Evolutionary conservation across 2,888 invertebrate species (phyloP).

Genomic region (Harpagoxenus sublaevis): DNA sequence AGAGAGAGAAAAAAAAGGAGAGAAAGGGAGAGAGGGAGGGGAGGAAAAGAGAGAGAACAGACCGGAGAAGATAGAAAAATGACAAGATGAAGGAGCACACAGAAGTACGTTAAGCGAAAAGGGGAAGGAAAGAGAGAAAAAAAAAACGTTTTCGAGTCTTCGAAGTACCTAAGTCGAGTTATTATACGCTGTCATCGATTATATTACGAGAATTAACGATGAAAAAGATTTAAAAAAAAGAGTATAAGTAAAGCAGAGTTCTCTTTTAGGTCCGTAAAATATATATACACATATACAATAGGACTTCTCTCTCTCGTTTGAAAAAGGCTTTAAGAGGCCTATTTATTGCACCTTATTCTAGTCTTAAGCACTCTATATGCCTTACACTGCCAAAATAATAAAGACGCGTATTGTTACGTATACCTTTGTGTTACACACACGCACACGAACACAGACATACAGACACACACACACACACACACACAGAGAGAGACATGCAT

Average conservation of each 20-base stretch:
- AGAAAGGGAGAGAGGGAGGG: background rate
- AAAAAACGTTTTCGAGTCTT: slow-evolving; percentile 47
- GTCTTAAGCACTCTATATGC: slow-evolving; percentile 78
- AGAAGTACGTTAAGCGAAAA: slow-evolving; percentile 28
- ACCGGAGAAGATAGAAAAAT: background rate
- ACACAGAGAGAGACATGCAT: slow-evolving; percentile 10
- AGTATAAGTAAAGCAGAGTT: slow-evolving; percentile 51
- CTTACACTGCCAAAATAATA: slow-evolving; percentile 77
- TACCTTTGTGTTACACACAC: slow-evolving; percentile 64
- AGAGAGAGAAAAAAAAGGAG: background rate
- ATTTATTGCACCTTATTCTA: slow-evolving; percentile 75
- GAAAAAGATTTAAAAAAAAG: slow-evolving; percentile 32
- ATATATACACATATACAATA: slow-evolving; percentile 47
- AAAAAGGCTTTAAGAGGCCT: slow-evolving; percentile 72
- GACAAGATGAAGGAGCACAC: background rate
- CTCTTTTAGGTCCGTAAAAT: slow-evolving; percentile 64
- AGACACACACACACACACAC: slow-evolving; percentile 30
- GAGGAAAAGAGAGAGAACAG: background rate
- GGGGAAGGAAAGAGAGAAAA: slow-evolving; percentile 11
- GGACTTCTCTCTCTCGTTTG: slow-evolving; percentile 62
- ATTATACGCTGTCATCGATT: slow-evolving; percentile 39
- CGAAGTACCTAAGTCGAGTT: slow-evolving; percentile 43
- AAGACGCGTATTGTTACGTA: slow-evolving; percentile 75
- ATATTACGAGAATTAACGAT: slow-evolving; percentile 38
- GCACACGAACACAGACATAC: background rate